Base-by-base conservation (phyloP, 2,888 invertebrate genomes). In the Matsumyia berberina region DNA sequence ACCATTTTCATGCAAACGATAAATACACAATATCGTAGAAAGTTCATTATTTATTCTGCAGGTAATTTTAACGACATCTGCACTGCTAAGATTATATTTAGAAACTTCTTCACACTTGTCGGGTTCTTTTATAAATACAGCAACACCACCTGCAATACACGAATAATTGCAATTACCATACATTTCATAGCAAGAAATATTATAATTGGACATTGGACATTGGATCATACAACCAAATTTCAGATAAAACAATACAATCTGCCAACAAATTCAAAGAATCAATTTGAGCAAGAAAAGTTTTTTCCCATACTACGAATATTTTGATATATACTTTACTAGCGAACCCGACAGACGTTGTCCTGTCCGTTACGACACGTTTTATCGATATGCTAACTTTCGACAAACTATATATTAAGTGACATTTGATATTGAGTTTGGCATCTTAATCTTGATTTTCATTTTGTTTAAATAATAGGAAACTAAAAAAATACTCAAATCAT, bases 271-370 rank as follows among this genome's bases (percentile, higher is more conserved):
- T 12, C 12, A 33, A 39, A 12, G 55, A 24, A 24, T 24, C 24
- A 24, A 24, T 4, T 1, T 49, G 73, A 15, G 62, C 39, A 6
- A 73, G 0, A 17, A 60, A 49, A 35, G 58, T 37, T 72, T 29
- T 49, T 37, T 46, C 58, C 33, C 70, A 70, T 70, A 15, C 72
- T 72, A 7, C 72, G 29, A 35, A 60, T 60, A 49, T 73, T 73
- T 29, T 73, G 72, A 60, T 60, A 17, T 9, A 35, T 35, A 24
- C n/a, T n/a, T n/a, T n/a, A n/a, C n/a, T n/a, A n/a, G n/a, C n/a
- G n/a, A n/a, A n/a, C n/a, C n/a, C n/a, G n/a, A n/a, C n/a, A n/a
- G n/a, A n/a, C n/a, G n/a, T n/a, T n/a, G n/a, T n/a, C n/a, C n/a
- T n/a, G n/a, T n/a, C n/a, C n/a, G n/a, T n/a, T n/a, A n/a, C n/a